A percentile compares a stretch with the other conserved stretches of the same genome.
These are phyloP conservation scores for Epinephelus moara DNA, from an alignment of 2,113 vertebrate genomes.

Conservation along the genomic window DNA sequence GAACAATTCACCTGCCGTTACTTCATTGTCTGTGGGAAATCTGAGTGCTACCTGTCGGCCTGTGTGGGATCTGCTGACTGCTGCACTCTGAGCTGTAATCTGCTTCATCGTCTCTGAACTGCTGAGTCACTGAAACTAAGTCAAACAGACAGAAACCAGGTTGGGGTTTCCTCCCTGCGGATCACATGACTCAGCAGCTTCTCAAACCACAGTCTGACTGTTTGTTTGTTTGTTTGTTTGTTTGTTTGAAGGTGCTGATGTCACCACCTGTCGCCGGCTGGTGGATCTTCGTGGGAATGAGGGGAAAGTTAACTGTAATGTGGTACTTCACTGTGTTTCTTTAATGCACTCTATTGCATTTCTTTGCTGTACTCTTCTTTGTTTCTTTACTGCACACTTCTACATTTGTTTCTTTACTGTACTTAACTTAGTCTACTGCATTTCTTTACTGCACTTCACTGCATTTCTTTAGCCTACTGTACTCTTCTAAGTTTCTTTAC, in stretches of 20 bases:
- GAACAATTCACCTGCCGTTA: background rate
- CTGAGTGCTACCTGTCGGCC: background rate
- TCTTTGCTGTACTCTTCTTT: too few relatives aligned
- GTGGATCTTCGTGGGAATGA: constrained; percentile 16
- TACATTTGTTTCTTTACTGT: too few relatives aligned
- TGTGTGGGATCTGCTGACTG: constrained; percentile 43
- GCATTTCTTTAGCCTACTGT: too few relatives aligned
- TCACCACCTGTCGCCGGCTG: background rate
- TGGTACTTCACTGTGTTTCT: background rate
- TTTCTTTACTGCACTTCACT: too few relatives aligned
- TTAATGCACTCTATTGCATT: too few relatives aligned
- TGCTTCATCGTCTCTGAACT: constrained; percentile 9
- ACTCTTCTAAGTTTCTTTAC: too few relatives aligned
- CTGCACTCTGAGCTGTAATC: background rate
- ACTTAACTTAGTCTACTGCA: too few relatives aligned
- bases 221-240: constrained; percentile 30
- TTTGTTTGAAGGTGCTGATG: constrained; percentile 30
- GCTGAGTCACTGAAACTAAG: constrained; percentile 11
- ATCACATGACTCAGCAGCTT: constrained; percentile 37
- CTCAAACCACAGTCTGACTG: background rate
- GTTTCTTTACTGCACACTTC: too few relatives aligned
- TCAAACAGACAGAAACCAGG: background rate
- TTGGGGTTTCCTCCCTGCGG: background rate
- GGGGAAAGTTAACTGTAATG: background rate
- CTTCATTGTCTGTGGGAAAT: constrained; percentile 38